Evolutionary conservation across 2,797 vertebrate species (phyloP).

Genomic region (Anguilla pacifica): DNA sequence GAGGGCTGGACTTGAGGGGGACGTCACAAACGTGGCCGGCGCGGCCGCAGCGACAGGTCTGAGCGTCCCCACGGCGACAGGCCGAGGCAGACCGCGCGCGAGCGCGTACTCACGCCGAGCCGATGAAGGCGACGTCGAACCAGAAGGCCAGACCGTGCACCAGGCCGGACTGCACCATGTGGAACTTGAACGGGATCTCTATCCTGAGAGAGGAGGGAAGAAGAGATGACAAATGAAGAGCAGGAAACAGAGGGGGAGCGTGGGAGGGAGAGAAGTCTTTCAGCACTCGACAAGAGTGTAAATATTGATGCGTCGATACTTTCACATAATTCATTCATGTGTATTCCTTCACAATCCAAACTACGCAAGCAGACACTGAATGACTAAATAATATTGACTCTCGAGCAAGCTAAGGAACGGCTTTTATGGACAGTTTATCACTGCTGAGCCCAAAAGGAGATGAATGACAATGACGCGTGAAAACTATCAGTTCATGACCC

Average conservation of each 20-base stretch:
- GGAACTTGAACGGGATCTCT: conserved; percentile 98
- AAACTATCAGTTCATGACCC: background rate
- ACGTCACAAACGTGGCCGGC: background rate
- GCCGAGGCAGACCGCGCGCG: background rate
- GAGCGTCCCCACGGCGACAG: background rate
- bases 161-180: conserved; percentile 95
- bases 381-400: background rate
- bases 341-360: background rate
- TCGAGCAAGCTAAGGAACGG: background rate
- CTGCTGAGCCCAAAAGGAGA: background rate
- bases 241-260: background rate
- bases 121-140: conserved; percentile 96
- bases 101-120: conserved; percentile 81
- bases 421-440: background rate
- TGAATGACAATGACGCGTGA: background rate
- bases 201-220: conserved; percentile 71
- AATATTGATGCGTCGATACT: background rate
- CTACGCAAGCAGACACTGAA: background rate
- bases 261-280: background rate
- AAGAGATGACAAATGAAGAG: background rate
- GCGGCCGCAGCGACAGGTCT: background rate
- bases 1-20: background rate
- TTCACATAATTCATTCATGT: background rate
- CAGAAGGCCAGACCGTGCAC: conserved; percentile 95
- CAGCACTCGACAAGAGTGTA: background rate